A percentile compares a stretch with the other conserved stretches of the same genome.
phyloP scores from a whole-genome alignment of 2,888 invertebrate genomes.

The Heliconius charithonia region DNA sequence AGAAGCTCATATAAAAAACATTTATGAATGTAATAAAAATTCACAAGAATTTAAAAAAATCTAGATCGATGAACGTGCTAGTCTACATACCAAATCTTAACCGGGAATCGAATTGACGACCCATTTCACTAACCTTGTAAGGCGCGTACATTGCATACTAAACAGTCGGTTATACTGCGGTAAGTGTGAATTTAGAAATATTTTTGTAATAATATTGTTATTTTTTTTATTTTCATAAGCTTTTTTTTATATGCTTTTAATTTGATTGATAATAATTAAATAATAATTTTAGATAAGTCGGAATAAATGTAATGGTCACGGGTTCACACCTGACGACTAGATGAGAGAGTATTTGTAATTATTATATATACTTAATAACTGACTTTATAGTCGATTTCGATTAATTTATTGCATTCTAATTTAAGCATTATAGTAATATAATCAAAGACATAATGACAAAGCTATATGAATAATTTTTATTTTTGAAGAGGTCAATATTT shows the following conservation, averaged over 20 bases:
- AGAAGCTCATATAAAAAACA: background rate
- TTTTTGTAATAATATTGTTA: conserved; percentile 9
- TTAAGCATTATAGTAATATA: background rate
- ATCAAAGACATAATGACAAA: too few species aligned
- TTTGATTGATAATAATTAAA: too few species aligned
- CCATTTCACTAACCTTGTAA: conserved; percentile 62
- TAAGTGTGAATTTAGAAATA: background rate
- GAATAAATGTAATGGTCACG: too few species aligned
- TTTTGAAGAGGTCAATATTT: background rate
- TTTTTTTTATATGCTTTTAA: background rate
- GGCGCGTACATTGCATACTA: conserved; percentile 53
- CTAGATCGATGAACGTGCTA: background rate
- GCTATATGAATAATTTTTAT: background rate
- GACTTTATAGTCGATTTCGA: background rate
- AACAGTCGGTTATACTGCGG: conserved; percentile 15
- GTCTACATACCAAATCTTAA: conserved; percentile 16
- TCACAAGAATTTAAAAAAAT: background rate
- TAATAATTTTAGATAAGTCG: too few species aligned
- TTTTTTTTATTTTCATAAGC: background rate
- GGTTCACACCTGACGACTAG: too few species aligned
- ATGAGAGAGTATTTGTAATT: too few species aligned
- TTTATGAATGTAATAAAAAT: background rate
- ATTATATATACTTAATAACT: too few species aligned
- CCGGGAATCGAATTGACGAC: conserved; percentile 44
- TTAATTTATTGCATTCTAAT: conserved; percentile 3